A percentile compares a stretch with the other conserved stretches of the same genome.
phyloP scores from a whole-genome alignment of 2,888 invertebrate species.

The Ernsta delagoae region DNA sequence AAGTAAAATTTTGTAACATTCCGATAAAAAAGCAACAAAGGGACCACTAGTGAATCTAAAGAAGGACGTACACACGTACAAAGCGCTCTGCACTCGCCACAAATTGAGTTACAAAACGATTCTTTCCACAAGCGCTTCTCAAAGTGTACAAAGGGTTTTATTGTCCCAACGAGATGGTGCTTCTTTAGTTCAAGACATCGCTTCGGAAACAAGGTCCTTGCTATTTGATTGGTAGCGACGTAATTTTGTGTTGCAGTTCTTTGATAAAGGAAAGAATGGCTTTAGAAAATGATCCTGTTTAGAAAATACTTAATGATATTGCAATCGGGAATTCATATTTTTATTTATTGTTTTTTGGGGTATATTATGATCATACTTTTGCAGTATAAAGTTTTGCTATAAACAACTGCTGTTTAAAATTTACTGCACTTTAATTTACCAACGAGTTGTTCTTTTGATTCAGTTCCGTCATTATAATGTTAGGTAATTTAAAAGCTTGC shows the following conservation, averaged over 20 bases:
- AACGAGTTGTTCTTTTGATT: too few species aligned
- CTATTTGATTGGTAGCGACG: constrained; percentile 16
- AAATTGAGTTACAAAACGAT: constrained; percentile 82
- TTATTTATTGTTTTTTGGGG: too few species aligned
- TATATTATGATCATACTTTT: too few species aligned
- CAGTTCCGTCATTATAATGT: too few species aligned
- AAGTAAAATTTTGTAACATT: neutral
- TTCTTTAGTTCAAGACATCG: constrained; percentile 18
- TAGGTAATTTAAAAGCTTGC: too few species aligned
- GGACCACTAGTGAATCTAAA: constrained; percentile 12
- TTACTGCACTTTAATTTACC: too few species aligned
- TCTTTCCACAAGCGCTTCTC: constrained; percentile 67
- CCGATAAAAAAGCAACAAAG: neutral
- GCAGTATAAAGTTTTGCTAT: too few species aligned
- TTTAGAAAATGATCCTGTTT: too few species aligned
- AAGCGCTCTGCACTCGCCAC: constrained; percentile 63
- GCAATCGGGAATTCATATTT: too few species aligned
- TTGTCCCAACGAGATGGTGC: constrained; percentile 43
- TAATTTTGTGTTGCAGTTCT: constrained; percentile 18
- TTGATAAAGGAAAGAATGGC: neutral
- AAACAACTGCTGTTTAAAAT: too few species aligned
- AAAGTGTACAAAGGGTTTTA: constrained; percentile 65
- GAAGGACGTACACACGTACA: constrained; percentile 41
- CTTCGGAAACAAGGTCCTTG: constrained; percentile 12
- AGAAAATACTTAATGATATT: too few species aligned